phyloP scores from a whole-genome alignment of 1,140 invertebrate genomes.

The Stegodyphus dumicola region DNA sequence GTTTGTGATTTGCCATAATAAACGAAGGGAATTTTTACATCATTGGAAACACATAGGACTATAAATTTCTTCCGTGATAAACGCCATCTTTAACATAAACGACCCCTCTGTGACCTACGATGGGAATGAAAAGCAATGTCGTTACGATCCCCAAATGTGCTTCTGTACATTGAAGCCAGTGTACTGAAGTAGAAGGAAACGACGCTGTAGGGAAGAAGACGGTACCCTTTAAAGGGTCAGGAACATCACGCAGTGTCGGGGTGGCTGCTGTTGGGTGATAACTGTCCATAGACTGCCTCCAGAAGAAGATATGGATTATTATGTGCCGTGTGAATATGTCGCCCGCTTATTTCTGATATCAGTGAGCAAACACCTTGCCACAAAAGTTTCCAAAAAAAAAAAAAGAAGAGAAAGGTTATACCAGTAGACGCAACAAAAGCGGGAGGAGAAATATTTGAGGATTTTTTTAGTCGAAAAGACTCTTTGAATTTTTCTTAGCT shows the following conservation, averaged over 20 bases:
- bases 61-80: no score
- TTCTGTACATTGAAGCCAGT: slow-evolving; percentile 20
- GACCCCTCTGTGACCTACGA: background rate
- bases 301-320: slow-evolving; percentile 56
- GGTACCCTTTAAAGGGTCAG: slow-evolving; percentile 42
- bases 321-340: slow-evolving; percentile 53
- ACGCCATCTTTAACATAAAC: no score
- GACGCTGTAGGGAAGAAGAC: slow-evolving; percentile 37
- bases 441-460: background rate
- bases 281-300: slow-evolving; percentile 36
- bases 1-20: no score
- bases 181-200: slow-evolving; percentile 29
- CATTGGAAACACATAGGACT: no score
- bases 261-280: slow-evolving; percentile 30
- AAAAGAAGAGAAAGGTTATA: background rate
- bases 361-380: slow-evolving; percentile 54
- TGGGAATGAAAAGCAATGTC: background rate
- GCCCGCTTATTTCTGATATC: slow-evolving; percentile 48
- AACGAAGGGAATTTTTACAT: no score
- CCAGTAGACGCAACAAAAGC: slow-evolving; percentile 2
- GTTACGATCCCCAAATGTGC: background rate
- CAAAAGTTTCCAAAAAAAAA: slow-evolving; percentile 38
- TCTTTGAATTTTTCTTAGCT: background rate
- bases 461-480: background rate
- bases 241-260: background rate